Evolutionary conservation across 2,797 vertebrate species (phyloP).

Genomic region (Leptatherina wallacei): DNA sequence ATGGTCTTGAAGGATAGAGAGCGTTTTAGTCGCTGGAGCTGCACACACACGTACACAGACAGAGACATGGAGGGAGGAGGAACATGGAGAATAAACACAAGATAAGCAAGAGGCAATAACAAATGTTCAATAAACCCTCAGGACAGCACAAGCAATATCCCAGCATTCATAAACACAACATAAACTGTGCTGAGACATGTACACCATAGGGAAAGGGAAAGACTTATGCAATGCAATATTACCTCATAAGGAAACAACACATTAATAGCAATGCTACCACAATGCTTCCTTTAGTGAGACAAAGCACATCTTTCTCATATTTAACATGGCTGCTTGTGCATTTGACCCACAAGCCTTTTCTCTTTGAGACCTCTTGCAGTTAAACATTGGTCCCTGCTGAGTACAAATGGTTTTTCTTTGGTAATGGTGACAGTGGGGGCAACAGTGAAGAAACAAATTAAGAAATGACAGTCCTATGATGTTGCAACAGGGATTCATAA

Average conservation of each 20-base stretch:
- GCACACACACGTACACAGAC: constrained; percentile 35
- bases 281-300: constrained; percentile 8
- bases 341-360: constrained; percentile 29
- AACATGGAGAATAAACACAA: constrained; percentile 52
- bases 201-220: constrained; percentile 29
- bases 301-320: neutral
- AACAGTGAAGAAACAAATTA: constrained; percentile 36
- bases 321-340: constrained; percentile 6
- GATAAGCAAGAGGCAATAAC: constrained; percentile 58
- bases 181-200: constrained; percentile 16
- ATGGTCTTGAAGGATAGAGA: constrained; percentile 91
- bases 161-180: constrained; percentile 58
- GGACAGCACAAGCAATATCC: constrained; percentile 62
- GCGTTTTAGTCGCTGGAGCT: constrained; percentile 91
- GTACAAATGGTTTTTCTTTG: constrained; percentile 15
- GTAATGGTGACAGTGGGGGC: neutral
- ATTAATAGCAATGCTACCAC: constrained; percentile 27
- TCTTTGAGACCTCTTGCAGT: constrained; percentile 24
- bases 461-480: constrained; percentile 41
- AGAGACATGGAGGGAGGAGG: constrained; percentile 33
- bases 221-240: constrained; percentile 62
- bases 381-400: constrained; percentile 8
- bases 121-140: constrained; percentile 49
- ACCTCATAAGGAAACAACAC: constrained; percentile 55
- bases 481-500: constrained; percentile 45